Conservation (phyloP, 2,888 invertebrate species). For the Hypena proboscidalis region DNA sequence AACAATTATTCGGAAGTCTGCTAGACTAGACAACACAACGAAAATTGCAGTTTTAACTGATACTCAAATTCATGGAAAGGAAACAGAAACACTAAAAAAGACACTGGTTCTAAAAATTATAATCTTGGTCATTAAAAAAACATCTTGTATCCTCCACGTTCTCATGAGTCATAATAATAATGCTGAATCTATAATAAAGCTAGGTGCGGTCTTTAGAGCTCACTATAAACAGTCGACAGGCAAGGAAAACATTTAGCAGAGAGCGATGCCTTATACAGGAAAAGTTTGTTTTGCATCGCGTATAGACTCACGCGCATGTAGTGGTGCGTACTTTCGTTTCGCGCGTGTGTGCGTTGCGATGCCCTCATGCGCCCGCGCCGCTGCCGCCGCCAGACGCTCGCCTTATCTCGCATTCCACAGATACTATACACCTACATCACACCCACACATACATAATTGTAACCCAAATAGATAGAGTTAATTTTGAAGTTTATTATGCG, state of each 20-base stretch:
- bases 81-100: no score
- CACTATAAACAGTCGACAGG: slow-evolving; percentile 20
- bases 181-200: not conserved
- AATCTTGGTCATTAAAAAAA: no score
- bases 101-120: no score
- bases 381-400: slow-evolving; percentile 47
- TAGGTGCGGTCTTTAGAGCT: slow-evolving; percentile 9
- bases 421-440: slow-evolving; percentile 53
- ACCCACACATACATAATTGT: slow-evolving; percentile 45
- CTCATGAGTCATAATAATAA: no score
- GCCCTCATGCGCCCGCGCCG: slow-evolving; percentile 48
- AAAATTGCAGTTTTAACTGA: no score
- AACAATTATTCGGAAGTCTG: no score
- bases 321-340: slow-evolving; percentile 46
- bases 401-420: slow-evolving; percentile 50
- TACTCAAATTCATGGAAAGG: no score
- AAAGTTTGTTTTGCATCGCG: slow-evolving; percentile 47
- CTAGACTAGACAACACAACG: no score
- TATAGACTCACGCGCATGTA: slow-evolving; percentile 28
- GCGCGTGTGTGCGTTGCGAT: slow-evolving; percentile 46
- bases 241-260: slow-evolving; percentile 34
- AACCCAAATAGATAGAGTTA: slow-evolving; percentile 44
- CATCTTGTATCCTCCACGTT: no score
- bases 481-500: slow-evolving; percentile 25
- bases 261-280: slow-evolving; percentile 45